Evolutionary conservation across 1,140 invertebrate genomes (phyloP).

Genomic region (Orussus abietinus): DNA sequence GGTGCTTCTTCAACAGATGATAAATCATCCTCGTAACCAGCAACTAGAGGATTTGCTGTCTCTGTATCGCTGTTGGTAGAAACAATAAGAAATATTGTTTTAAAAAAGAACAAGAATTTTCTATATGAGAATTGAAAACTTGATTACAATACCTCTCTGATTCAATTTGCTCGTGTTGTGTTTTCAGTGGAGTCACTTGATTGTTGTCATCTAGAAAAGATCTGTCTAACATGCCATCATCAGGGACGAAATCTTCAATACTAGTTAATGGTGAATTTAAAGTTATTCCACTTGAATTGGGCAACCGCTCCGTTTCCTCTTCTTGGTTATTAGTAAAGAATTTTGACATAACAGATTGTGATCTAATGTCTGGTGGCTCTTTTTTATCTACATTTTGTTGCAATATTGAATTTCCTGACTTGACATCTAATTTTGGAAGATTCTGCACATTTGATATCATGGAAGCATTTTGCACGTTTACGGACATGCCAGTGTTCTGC

Average conservation of each 20-base stretch:
- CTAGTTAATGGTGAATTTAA: slow-evolving; percentile 49
- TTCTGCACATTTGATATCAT: slow-evolving; percentile 7
- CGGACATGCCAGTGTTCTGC: no score
- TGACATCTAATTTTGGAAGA: slow-evolving; percentile 2
- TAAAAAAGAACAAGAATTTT: slow-evolving; percentile 12
- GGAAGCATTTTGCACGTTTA: no score
- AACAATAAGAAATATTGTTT: slow-evolving; percentile 14
- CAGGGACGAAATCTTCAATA: slow-evolving; percentile 84
- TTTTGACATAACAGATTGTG: slow-evolving; percentile 45
- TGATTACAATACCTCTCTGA: slow-evolving; percentile 68
- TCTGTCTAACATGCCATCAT: slow-evolving; percentile 71
- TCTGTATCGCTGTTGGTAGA: slow-evolving; percentile 68
- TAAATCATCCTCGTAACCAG: slow-evolving; percentile 82
- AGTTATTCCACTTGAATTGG: slow-evolving; percentile 19
- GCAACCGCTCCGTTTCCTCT: slow-evolving; percentile 27
- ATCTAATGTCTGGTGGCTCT: slow-evolving; percentile 24
- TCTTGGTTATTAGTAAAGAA: slow-evolving; percentile 45
- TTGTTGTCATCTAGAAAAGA: slow-evolving; percentile 77
- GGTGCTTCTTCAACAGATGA: slow-evolving; percentile 63
- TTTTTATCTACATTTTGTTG: slow-evolving; percentile 21
- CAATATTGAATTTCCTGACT: no score
- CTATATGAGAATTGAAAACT: no score
- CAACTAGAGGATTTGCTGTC: slow-evolving; percentile 79
- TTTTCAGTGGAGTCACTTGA: slow-evolving; percentile 48
- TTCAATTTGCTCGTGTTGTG: slow-evolving; percentile 50